These are phyloP conservation scores for Decapterus maruadsi DNA, from an alignment of 2,797 vertebrate species.

Conservation along the genomic window DNA sequence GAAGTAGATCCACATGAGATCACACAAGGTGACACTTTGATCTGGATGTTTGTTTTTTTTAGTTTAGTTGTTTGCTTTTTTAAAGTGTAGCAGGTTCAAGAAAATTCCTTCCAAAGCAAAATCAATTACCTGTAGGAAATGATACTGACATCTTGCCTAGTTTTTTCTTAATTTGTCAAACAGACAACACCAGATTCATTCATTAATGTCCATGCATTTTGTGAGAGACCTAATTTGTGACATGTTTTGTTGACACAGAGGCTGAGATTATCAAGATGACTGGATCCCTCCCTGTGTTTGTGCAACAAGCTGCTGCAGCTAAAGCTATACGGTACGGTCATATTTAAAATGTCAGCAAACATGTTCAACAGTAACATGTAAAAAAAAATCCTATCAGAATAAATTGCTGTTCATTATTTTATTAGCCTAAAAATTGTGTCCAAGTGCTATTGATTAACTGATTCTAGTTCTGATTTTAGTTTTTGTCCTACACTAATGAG, in stretches of 20 bases:
- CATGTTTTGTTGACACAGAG: constrained; percentile 62
- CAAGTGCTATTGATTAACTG: too few species aligned
- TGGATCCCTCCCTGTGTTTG: constrained; percentile 72
- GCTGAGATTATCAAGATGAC: constrained; percentile 47
- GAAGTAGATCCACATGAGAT: constrained; percentile 57
- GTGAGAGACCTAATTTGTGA: background rate
- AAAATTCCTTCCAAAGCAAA: background rate
- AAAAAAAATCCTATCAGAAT: background rate
- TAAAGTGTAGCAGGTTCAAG: too few species aligned
- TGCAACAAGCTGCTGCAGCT: constrained; percentile 89
- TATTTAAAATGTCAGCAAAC: background rate
- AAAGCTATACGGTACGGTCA: constrained; percentile 83
- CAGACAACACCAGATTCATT: background rate
- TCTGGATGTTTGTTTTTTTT: background rate
- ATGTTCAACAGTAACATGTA: background rate
- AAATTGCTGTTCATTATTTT: background rate
- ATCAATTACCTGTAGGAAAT: background rate
- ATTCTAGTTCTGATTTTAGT: too few species aligned
- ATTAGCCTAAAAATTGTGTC: background rate
- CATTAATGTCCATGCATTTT: background rate
- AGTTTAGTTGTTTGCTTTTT: background rate
- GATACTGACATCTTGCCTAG: background rate
- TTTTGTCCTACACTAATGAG: background rate
- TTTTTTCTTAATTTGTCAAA: background rate
- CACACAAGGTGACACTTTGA: constrained; percentile 73